Evolutionary conservation across 2,797 vertebrate genomes (phyloP).

Genomic region (Malurus leucopterus): DNA sequence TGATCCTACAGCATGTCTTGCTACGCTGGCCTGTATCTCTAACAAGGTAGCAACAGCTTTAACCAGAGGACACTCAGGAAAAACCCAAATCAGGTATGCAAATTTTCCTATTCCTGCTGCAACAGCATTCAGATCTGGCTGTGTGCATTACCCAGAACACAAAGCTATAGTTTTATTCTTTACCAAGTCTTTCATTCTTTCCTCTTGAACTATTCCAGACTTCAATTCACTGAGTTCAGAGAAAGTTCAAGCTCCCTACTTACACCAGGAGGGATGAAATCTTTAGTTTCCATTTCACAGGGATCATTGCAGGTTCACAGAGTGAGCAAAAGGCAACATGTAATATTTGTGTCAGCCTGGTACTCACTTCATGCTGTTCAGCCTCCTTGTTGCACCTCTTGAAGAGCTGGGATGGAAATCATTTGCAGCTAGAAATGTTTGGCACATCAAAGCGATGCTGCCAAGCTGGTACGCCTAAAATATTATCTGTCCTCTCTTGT

Average conservation of each 20-base stretch:
- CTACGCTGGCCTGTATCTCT: neutral
- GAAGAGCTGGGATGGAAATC: neutral
- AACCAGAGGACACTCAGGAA: neutral
- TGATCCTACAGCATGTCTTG: neutral
- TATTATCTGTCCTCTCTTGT: neutral
- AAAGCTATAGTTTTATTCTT: neutral
- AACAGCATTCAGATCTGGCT: neutral
- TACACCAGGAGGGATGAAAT: neutral
- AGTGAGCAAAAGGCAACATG: neutral
- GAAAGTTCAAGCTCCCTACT: slow-evolving; percentile 34
- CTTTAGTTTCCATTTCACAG: slow-evolving; percentile 34
- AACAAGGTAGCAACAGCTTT: neutral
- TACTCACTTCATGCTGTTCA: neutral
- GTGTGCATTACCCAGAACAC: neutral
- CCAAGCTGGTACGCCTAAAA: neutral
- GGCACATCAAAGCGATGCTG: neutral
- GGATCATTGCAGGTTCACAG: neutral
- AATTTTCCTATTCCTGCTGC: neutral
- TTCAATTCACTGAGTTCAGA: slow-evolving; percentile 31
- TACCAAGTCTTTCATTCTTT: slow-evolving; percentile 36
- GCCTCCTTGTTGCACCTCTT: neutral
- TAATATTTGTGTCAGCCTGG: slow-evolving; percentile 19
- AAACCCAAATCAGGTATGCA: neutral
- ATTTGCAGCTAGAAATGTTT: neutral
- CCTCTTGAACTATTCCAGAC: slow-evolving; percentile 31